phyloP scores from a whole-genome alignment of 2,797 vertebrate genomes.

The Siniperca undulata region DNA sequence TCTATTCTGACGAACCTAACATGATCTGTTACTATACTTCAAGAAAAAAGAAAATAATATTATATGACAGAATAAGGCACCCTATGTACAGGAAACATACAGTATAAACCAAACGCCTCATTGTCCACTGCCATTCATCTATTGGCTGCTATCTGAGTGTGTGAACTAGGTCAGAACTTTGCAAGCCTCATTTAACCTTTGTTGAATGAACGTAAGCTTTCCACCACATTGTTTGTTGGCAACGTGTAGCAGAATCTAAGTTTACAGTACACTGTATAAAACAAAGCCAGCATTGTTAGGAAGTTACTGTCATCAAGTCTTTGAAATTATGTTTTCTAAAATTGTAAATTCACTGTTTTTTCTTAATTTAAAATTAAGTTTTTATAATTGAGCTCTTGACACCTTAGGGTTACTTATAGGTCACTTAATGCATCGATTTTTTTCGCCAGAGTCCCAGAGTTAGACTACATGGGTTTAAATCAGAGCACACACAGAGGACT shows the following conservation, averaged over 20 bases:
- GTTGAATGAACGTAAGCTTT: slow-evolving; percentile 43
- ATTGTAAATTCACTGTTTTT: neutral
- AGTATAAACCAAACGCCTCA: neutral
- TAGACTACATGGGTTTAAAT: neutral
- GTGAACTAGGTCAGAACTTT: slow-evolving; percentile 64
- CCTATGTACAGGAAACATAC: neutral
- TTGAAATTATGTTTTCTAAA: neutral
- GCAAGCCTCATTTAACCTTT: slow-evolving; percentile 58
- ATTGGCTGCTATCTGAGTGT: slow-evolving; percentile 21
- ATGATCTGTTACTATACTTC: neutral
- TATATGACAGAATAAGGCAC: neutral
- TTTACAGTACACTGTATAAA: neutral
- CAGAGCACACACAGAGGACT: neutral
- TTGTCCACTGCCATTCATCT: slow-evolving; percentile 8
- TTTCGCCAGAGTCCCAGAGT: neutral
- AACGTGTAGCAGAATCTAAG: neutral
- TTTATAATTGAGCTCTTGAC: neutral
- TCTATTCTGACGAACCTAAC: neutral
- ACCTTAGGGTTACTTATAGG: neutral
- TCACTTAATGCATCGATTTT: neutral
- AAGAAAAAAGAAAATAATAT: neutral
- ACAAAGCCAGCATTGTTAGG: slow-evolving; percentile 13
- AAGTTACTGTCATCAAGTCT: neutral
- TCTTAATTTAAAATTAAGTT: neutral
- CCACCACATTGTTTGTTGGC: slow-evolving; percentile 10